Evolutionary conservation across 2,113 vertebrate species (phyloP).

Genomic region (Melanerpes aurifrons): DNA sequence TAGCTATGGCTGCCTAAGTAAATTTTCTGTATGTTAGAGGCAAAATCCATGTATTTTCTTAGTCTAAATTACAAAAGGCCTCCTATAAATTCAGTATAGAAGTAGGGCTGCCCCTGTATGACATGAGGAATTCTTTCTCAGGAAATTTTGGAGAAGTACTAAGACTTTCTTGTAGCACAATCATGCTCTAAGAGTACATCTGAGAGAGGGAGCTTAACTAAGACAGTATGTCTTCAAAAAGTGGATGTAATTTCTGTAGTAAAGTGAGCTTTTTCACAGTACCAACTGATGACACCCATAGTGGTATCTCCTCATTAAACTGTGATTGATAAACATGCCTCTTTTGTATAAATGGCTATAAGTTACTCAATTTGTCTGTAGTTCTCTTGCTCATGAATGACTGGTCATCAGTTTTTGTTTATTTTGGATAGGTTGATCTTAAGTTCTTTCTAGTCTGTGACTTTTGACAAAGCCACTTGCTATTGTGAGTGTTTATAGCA

Average conservation of each 20-base stretch:
- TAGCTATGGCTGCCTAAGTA: background rate
- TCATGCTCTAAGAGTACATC: background rate
- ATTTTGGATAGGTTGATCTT: background rate
- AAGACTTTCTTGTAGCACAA: background rate
- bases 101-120: background rate
- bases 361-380: background rate
- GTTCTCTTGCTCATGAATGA: background rate
- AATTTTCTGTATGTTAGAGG: background rate
- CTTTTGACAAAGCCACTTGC: background rate
- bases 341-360: background rate
- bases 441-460: background rate
- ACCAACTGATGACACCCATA: background rate
- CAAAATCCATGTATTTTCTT: background rate
- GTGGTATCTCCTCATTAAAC: background rate
- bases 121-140: background rate
- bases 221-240: background rate
- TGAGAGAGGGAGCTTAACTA: background rate
- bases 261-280: slow-evolving; percentile 5
- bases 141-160: background rate
- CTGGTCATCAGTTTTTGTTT: background rate
- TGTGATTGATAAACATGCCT: background rate
- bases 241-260: background rate
- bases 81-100: background rate
- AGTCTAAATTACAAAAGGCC: background rate
- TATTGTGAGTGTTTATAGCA: background rate